A percentile compares a stretch with the other conserved stretches of the same genome.
These are phyloP conservation scores for Dicrurus megarhynchus DNA, from an alignment of 2,113 vertebrate genomes.

Conservation along the genomic window DNA sequence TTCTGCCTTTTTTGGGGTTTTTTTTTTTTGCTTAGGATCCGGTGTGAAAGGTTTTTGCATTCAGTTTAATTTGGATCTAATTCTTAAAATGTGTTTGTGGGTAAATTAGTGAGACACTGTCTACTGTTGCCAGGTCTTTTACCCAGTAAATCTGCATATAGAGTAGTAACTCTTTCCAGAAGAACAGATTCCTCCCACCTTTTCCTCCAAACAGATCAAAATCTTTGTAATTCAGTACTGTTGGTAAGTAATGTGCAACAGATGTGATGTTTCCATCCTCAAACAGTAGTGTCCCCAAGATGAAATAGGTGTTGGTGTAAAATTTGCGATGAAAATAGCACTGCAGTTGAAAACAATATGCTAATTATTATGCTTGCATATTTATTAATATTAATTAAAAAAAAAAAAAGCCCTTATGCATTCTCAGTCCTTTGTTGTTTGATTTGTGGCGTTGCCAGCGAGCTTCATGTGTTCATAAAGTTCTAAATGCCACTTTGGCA, in stretches of 20 bases:
- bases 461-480: neutral
- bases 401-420: accelerated
- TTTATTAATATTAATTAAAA: neutral
- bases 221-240: neutral
- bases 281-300: neutral
- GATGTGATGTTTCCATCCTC: neutral
- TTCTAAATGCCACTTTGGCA: neutral
- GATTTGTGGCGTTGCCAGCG: neutral
- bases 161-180: neutral
- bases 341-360: neutral
- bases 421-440: neutral
- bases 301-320: neutral
- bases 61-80: neutral
- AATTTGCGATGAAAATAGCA: neutral
- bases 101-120: neutral
- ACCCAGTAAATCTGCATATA: neutral
- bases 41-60: neutral
- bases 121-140: neutral
- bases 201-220: neutral
- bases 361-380: neutral
- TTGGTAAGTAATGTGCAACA: neutral
- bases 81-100: neutral
- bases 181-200: neutral
- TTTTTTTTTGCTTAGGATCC: neutral
- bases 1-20: neutral